Percentiles rank a stretch among this genome's conserved stretches.
These are phyloP conservation scores for Poecilia latipinna DNA, from an alignment of 2,113 vertebrate genomes.

Conservation along the genomic window DNA sequence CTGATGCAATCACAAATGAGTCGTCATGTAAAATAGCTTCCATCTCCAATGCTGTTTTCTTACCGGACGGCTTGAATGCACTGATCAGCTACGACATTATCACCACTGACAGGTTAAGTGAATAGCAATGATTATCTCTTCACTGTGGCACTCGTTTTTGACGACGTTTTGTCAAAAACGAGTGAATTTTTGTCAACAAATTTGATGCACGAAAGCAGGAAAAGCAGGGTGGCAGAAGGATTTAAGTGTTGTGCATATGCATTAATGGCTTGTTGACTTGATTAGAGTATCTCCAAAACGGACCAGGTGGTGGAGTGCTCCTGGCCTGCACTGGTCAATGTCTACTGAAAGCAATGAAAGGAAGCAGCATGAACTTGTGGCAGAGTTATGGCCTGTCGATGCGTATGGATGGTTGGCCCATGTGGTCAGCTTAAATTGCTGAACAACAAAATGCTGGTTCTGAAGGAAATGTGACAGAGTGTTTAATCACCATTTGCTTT, in stretches of 20 bases:
- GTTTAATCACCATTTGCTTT: too few relatives aligned
- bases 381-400: too few relatives aligned
- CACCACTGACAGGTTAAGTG: neutral
- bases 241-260: neutral
- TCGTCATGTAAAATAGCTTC: constrained; percentile 58
- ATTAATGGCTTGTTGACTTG: neutral
- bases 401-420: too few relatives aligned
- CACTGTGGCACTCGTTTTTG: neutral
- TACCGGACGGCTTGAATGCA: neutral
- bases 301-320: too few relatives aligned
- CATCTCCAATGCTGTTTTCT: constrained; percentile 51
- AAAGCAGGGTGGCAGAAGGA: neutral
- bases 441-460: too few relatives aligned
- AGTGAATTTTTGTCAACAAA: too few relatives aligned
- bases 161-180: too few relatives aligned
- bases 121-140: neutral
- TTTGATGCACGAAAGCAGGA: neutral
- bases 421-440: too few relatives aligned
- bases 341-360: too few relatives aligned
- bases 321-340: too few relatives aligned
- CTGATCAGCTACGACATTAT: neutral
- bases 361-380: too few relatives aligned
- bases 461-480: too few relatives aligned
- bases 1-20: constrained; percentile 20
- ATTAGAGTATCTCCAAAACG: neutral